Evolutionary conservation across 2,888 invertebrate species (phyloP).

Genomic region (Dynastes tityus): DNA sequence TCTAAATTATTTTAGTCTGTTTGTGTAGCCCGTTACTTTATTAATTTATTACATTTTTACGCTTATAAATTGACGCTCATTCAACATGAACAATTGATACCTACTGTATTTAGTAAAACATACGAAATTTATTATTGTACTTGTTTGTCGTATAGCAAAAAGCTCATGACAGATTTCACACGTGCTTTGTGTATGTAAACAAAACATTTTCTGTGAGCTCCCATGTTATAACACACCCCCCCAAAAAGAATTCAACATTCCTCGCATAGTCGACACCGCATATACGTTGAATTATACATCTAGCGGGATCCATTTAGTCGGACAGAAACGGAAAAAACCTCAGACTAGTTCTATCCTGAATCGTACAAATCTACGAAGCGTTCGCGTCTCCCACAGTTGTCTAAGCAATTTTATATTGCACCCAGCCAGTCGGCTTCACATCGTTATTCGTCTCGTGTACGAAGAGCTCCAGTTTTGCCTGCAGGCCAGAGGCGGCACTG

Average conservation of each 20-base stretch:
- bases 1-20: too few species aligned
- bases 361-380: conserved; percentile 49
- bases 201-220: background rate
- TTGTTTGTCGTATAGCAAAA: too few species aligned
- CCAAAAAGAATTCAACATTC: background rate
- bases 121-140: too few species aligned
- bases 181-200: background rate
- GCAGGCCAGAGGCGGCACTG: conserved; percentile 46
- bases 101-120: too few species aligned
- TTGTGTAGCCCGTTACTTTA: too few species aligned
- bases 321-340: background rate
- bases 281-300: conserved; percentile 26
- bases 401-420: conserved; percentile 42
- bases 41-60: too few species aligned
- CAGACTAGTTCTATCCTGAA: background rate
- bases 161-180: background rate
- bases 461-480: conserved; percentile 51
- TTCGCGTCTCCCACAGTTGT: conserved; percentile 52
- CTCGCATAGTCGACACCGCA: background rate
- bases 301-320: conserved; percentile 9
- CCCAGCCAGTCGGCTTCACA: conserved; percentile 21
- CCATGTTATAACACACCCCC: too few species aligned
- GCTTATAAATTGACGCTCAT: too few species aligned
- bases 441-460: conserved; percentile 28
- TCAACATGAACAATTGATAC: too few species aligned